Evolutionary conservation across 2,113 vertebrate species (phyloP), one percentile per base, ranked within the genome.

Genomic region (Psephotus haematonotus): DNA sequence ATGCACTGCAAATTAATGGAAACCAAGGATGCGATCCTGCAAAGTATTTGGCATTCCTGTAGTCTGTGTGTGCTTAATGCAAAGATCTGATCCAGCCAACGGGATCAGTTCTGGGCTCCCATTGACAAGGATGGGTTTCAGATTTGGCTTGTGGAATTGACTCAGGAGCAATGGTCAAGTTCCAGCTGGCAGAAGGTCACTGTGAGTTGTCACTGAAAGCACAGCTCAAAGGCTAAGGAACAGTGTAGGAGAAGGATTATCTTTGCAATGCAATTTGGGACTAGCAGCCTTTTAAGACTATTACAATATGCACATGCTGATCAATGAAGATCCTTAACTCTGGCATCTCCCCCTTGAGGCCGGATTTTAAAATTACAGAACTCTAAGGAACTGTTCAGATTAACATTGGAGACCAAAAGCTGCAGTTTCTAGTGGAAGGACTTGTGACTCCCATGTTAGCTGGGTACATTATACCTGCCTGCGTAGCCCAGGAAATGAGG

Each of bases 321-420:
- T 93, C 78, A 70, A 72, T 69, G 69, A 92, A 81, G 46, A 97
- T 97, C 95, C 90, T 72, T 93, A 95, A 89, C 96, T 94, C 96
- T 96, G 96, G 96, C 81, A 97, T 96, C 96, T 97, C 96, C 96
- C 96, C 86, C 96, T 97, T 96, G 96, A 97, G 96, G 96, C 85
- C 24, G 49, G 88, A 94, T 70, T 87, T 92, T 9, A 96, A 94
- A 95, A 97, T 85, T 96, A 53, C 96, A 97, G 46, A 93, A 68
- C 49, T 82, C 65, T 62, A 25, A 76, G 23, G 72, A 94, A 53
- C 33, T 43, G 39, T 64, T 93, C 52, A 57, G n/a, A 91, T 62
- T 16, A 9, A 0, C 37, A 8, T 0, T 72, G 41, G 78, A 47
- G 41, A 53, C 28, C 31, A 39, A 43, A 63, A 93, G 20, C 41